These are phyloP conservation scores for Colius striatus DNA, from an alignment of 2,113 vertebrate species.

Conservation along the genomic window DNA sequence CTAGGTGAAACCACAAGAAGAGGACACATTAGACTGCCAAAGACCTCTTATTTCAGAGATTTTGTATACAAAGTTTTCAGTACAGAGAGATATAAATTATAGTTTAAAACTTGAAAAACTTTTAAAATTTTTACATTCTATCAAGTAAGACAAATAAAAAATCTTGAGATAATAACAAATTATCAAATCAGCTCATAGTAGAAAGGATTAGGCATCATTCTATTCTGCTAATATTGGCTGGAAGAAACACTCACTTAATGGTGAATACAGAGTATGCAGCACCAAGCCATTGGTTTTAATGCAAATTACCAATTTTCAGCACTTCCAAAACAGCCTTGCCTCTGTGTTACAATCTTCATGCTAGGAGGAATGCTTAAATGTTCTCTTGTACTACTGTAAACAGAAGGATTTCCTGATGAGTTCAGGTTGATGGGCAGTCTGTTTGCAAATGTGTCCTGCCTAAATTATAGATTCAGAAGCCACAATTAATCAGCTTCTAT, in stretches of 20 bases:
- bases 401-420: background rate
- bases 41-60: background rate
- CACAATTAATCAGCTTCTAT: conserved; percentile 13
- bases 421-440: background rate
- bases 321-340: background rate
- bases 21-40: background rate
- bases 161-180: background rate
- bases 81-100: background rate
- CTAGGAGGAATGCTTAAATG: background rate
- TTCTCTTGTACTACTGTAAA: background rate
- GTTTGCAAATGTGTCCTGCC: background rate
- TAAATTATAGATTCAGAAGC: conserved; percentile 38
- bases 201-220: background rate
- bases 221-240: background rate
- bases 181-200: background rate
- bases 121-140: background rate
- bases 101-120: background rate
- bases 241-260: background rate
- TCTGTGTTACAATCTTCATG: background rate
- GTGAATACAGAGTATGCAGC: background rate
- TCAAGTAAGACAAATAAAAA: background rate
- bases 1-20: no score
- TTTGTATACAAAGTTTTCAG: background rate
- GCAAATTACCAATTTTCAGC: background rate
- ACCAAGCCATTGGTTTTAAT: background rate